These are phyloP conservation scores for Drosophila elegans DNA, from an alignment of 1,140 invertebrate species.

Conservation along the genomic window DNA sequence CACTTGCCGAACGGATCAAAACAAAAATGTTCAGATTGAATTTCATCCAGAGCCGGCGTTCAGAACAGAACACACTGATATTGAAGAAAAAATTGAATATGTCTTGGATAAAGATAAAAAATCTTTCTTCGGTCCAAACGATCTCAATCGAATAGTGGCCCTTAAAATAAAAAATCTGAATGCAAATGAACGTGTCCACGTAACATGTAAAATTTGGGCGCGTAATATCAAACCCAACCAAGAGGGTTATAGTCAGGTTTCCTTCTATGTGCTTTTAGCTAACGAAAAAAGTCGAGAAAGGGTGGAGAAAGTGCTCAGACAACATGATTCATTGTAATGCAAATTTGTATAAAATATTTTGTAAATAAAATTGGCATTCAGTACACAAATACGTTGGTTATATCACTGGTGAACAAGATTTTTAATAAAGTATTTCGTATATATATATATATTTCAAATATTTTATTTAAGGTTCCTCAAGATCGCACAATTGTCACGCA, in stretches of 20 bases:
- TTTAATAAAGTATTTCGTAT: neutral
- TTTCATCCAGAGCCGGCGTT: conserved; percentile 48
- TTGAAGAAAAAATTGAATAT: neutral
- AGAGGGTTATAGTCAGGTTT: conserved; percentile 17
- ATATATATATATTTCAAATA: neutral
- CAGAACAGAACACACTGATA: conserved; percentile 39
- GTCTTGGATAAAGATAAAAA: neutral
- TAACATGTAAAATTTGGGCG: conserved; percentile 58
- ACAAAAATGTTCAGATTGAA: neutral
- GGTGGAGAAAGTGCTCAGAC: neutral
- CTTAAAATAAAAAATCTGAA: conserved; percentile 42
- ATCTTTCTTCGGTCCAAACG: conserved; percentile 4
- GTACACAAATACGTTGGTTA: neutral
- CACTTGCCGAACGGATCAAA: conserved; percentile 14
- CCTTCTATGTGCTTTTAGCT: conserved; percentile 26
- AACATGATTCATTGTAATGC: conserved; percentile 17
- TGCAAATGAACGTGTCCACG: neutral
- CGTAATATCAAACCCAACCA: conserved; percentile 33
- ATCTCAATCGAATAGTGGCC: conserved; percentile 59
- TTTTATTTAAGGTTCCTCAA: conserved; percentile 57
- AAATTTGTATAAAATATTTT: neutral
- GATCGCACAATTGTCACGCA: conserved; percentile 95
- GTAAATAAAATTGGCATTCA: neutral
- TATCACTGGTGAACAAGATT: neutral
- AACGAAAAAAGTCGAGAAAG: neutral